Conservation (phyloP, 2,888 invertebrate genomes). For the Zonitis immaculata region DNA sequence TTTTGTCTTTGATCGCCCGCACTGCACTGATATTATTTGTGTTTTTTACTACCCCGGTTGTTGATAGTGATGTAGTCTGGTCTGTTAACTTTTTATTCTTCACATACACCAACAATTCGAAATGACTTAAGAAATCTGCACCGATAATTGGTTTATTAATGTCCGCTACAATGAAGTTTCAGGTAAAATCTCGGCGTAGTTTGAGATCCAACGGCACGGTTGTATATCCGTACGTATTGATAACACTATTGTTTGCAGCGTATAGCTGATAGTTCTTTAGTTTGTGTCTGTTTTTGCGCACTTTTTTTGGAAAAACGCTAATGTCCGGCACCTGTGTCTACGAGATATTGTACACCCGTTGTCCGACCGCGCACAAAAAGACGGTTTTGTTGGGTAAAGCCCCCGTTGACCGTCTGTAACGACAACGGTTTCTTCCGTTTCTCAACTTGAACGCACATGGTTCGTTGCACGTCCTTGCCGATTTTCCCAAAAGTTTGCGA, state of each 20-base stretch:
- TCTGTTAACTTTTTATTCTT: neutral
- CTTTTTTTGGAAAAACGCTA: too few relatives aligned
- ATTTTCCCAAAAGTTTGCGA: too few relatives aligned
- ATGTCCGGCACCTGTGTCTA: neutral
- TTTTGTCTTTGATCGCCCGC: neutral
- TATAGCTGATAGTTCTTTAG: neutral
- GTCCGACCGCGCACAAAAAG: neutral
- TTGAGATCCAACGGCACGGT: neutral
- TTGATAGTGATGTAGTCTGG: neutral
- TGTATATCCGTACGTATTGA: conserved; percentile 2
- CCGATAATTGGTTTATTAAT: conserved; percentile 5
- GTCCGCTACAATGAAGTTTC: conserved; percentile 5
- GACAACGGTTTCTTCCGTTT: conserved; percentile 2
- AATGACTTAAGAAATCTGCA: conserved; percentile 5
- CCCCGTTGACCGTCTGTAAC: neutral
- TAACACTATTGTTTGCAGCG: conserved; percentile 4
- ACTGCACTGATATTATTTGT: neutral
- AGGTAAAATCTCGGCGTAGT: conserved; percentile 2
- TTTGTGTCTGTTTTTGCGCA: too few relatives aligned
- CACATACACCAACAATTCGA: neutral
- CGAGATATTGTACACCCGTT: neutral
- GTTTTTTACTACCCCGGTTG: neutral
- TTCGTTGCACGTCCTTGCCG: too few relatives aligned
- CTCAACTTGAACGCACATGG: too few relatives aligned
- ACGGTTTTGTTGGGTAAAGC: neutral